A percentile compares a stretch with the other conserved stretches of the same genome.
Evolutionary conservation across 2,113 vertebrate species (phyloP).

Genomic region (Pelusios castaneus): DNA sequence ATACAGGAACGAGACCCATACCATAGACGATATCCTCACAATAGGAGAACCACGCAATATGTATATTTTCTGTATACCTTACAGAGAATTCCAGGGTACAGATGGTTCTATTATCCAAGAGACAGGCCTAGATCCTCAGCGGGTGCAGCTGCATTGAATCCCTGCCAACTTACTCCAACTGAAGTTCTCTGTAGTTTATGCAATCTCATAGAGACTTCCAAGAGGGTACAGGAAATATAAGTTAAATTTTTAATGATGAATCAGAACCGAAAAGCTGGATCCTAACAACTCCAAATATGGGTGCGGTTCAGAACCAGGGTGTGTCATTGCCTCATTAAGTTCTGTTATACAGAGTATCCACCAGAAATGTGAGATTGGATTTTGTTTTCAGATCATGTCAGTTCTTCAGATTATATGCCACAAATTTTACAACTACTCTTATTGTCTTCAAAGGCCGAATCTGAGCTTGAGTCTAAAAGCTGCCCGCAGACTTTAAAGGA

Average conservation of each 20-base stretch:
- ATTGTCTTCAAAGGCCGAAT: conserved; percentile 18
- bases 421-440: conserved; percentile 4
- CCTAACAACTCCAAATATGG: not conserved
- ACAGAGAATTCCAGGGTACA: not conserved
- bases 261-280: accelerated
- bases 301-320: not conserved
- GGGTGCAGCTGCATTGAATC: not conserved
- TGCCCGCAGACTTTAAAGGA: not conserved
- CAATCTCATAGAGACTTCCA: accelerated
- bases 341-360: no score
- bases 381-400: no score
- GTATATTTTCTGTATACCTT: accelerated
- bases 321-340: no score
- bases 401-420: no score
- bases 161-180: not conserved
- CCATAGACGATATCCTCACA: not conserved
- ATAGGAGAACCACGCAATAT: not conserved
- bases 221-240: not conserved
- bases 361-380: no score
- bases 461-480: not conserved
- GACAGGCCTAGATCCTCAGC: not conserved
- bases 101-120: not conserved
- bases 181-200: not conserved
- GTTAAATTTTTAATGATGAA: not conserved
- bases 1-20: no score